phyloP scores from a whole-genome alignment of 2,797 vertebrate genomes.

The Saguinus oedipus region DNA sequence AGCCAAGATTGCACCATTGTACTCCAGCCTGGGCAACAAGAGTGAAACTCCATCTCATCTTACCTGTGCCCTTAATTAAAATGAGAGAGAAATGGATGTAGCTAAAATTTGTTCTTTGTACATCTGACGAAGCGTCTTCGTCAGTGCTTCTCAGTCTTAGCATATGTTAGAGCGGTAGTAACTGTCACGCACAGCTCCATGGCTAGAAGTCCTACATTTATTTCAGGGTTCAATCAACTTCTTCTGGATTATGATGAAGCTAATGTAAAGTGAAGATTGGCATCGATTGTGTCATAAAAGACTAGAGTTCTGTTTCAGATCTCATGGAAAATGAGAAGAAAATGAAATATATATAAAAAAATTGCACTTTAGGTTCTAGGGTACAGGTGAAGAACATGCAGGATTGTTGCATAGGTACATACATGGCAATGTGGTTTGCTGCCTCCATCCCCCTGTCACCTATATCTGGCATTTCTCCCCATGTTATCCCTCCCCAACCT shows the following conservation, averaged over 20 bases:
- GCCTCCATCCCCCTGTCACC: too few species aligned
- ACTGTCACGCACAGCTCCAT: fast-evolving
- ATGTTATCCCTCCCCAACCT: too few species aligned
- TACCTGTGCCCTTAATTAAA: not conserved
- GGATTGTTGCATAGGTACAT: too few species aligned
- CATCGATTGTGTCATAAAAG: not conserved
- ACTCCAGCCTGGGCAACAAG: too few species aligned
- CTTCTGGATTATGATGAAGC: not conserved
- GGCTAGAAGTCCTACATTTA: not conserved
- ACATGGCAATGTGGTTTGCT: too few species aligned
- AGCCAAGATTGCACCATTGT: too few species aligned
- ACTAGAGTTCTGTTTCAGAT: not conserved
- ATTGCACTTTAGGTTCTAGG: too few species aligned
- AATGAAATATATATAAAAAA: not conserved
- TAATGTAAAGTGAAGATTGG: not conserved
- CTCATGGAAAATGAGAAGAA: not conserved
- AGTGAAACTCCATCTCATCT: not conserved
- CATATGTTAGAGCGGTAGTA: not conserved
- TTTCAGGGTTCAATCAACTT: not conserved
- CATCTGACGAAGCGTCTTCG: not conserved
- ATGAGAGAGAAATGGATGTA: not conserved
- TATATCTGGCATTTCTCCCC: too few species aligned
- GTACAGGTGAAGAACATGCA: too few species aligned
- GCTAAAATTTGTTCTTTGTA: not conserved
- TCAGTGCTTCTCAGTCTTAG: not conserved